Conservation (phyloP, 2,113 vertebrate species). For the Onychorhynchus coronatus region DNA sequence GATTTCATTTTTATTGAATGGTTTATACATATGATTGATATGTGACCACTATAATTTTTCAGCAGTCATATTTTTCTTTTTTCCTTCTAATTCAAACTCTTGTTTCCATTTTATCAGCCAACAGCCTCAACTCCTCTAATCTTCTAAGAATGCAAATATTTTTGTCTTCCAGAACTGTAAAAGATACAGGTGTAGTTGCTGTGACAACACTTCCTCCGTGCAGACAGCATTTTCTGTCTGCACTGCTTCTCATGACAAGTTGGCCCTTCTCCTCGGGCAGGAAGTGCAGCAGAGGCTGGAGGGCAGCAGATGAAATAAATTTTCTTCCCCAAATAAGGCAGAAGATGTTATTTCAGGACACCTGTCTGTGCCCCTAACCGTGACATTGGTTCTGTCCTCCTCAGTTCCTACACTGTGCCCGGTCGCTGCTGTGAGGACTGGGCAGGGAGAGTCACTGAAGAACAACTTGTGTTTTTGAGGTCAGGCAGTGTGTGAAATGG, state of each 20-base stretch:
- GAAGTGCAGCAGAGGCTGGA: neutral
- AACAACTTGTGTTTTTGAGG: neutral
- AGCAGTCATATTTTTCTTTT: neutral
- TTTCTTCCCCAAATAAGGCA: neutral
- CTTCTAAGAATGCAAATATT: neutral
- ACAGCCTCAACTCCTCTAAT: neutral
- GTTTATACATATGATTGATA: neutral
- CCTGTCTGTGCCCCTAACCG: neutral
- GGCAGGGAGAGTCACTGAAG: accelerated
- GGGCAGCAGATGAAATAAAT: neutral
- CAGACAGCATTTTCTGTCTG: neutral
- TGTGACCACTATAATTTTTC: neutral
- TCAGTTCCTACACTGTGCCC: neutral
- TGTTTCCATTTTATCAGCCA: neutral
- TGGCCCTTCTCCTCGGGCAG: accelerated
- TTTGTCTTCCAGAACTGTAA: neutral
- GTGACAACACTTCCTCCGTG: neutral
- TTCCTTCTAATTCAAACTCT: neutral
- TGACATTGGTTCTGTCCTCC: neutral
- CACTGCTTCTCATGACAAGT: neutral
- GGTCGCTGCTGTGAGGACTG: neutral
- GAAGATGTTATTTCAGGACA: neutral
- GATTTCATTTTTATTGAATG: neutral
- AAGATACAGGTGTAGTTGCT: conserved; percentile 2
- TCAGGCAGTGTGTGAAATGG: neutral